Conservation (phyloP, 2,797 vertebrate species). For the Propithecus deckenii region DNA sequence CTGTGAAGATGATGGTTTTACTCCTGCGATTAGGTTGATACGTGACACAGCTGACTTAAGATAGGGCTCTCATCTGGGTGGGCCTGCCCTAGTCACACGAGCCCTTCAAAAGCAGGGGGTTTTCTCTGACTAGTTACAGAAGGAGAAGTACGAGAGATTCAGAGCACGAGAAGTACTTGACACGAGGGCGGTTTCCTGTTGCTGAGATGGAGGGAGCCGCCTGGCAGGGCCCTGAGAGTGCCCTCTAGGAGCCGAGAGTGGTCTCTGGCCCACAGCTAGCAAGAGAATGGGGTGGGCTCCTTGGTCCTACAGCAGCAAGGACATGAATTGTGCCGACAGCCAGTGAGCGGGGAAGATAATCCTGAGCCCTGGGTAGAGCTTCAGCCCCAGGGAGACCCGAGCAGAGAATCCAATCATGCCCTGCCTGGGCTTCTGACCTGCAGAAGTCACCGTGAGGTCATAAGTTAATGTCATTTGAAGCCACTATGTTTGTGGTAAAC, state of each 20-base stretch:
- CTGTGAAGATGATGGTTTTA: background rate
- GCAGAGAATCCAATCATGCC: background rate
- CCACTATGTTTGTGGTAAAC: background rate
- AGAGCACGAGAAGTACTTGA: background rate
- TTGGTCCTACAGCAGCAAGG: background rate
- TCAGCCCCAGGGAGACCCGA: background rate
- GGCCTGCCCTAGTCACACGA: background rate
- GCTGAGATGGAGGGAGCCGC: too few relatives aligned
- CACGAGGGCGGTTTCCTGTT: background rate
- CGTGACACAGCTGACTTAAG: background rate
- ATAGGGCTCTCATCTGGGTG: background rate
- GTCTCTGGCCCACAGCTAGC: too few relatives aligned
- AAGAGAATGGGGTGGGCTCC: background rate
- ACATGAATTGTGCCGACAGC: background rate
- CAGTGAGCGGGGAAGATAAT: background rate
- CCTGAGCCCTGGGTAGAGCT: too few relatives aligned
- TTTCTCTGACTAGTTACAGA: background rate
- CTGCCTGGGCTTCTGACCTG: background rate
- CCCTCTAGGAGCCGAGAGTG: background rate
- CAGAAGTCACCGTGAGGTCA: background rate
- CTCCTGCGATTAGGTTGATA: background rate
- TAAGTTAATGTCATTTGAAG: background rate
- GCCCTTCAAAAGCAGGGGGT: background rate
- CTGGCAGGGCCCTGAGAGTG: background rate
- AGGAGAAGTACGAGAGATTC: background rate